Base-by-base conservation (phyloP, 1,140 invertebrate genomes). In the Ceratosolen solmsi region DNA sequence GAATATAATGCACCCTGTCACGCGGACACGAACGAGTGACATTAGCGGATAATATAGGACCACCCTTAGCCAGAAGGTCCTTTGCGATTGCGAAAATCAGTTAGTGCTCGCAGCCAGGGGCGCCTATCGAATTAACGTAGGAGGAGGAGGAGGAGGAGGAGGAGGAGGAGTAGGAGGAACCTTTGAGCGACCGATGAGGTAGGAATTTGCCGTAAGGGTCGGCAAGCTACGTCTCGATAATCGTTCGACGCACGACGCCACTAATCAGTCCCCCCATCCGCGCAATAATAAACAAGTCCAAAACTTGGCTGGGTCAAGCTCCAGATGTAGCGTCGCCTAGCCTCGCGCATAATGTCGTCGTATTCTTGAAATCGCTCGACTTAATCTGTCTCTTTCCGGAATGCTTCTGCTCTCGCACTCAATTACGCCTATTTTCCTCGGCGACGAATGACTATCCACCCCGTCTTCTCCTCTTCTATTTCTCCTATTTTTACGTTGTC, bases 381-480 rank as follows among this genome's bases (percentile, higher is more conserved):
- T 68, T 65, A n/a, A 74, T 80, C 56, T 38, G 11, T 27, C 56
- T 25, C 27, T 80, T 80, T 74, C 56, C 79, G 71, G 58, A 65
- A 51, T 68, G 71, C 58, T 15, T 8, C 2, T 4, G 17, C 38
- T 56, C 36, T 49, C 70, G 58, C 58, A 54, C 17, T 75, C 71
- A 80, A 80, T 80, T 80, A 54, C 36, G 68, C 25, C 38, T 73
- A 80, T 80, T 80, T 80, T 60, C 68, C 54, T 41, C 78, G 54
- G 41, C 78, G 33, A 79, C 49, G 5, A 71, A 30, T 56, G 22
- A 2, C 38, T 68, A 25, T 7, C 51, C 20, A 11, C 17, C 41
- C 41, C 46, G 71, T 51, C 41, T 51, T 49, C 27, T 70, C 20
- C 51, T 20, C 78, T 30, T 56, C n/a, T 0, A 15, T 56, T 71